Base-by-base conservation (phyloP, 2,113 vertebrate species). In the Melospiza melodia region DNA sequence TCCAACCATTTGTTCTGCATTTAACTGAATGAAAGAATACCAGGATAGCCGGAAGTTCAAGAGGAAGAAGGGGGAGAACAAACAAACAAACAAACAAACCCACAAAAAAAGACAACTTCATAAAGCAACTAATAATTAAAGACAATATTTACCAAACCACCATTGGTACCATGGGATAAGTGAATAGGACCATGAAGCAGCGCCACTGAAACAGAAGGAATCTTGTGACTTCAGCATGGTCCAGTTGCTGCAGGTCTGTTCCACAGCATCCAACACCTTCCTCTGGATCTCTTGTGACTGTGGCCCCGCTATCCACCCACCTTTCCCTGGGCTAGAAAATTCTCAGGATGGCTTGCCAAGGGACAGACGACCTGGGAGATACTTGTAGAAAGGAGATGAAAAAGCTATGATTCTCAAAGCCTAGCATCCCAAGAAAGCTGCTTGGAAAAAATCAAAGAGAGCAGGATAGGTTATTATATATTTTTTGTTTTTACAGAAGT, bases 231-330 rank as follows among this genome's bases (percentile, higher is more conserved):
- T 52, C 41, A 63, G 21, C 48, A 74, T 7, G 30, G 12, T 11
- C 68, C 23, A 15, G 9, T 5, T 46, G 5, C 31, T 51, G 6
- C 11, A 35, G 19, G 8, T 71, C 76, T 81, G n/a, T 80, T 71
- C 20, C 43, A 52, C 23, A 51, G 23, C 19, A 35, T 48, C 35
- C 44, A 51, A 89, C 11, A 41, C 3, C 7, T 46, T 22, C 15
- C 25, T 5, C 71, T 0, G 0, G 10, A 23, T 37, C 28, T 63
- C 52, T 33, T 44, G 25, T 1, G 18, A 3, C 18, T 27, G 15
- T 46, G 23, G 2, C 3, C 2, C 23, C 23, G 2, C 12, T 35
- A 15, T 13, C 5, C 16, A 49, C 5, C 2, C 24, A 25, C 10
- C 4, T 57, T 52, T 71, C 21, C 10, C 10, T 72, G 13, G 23